Base-by-base conservation (phyloP, 2,888 invertebrate species). In the Meghimatium bilineatum region DNA sequence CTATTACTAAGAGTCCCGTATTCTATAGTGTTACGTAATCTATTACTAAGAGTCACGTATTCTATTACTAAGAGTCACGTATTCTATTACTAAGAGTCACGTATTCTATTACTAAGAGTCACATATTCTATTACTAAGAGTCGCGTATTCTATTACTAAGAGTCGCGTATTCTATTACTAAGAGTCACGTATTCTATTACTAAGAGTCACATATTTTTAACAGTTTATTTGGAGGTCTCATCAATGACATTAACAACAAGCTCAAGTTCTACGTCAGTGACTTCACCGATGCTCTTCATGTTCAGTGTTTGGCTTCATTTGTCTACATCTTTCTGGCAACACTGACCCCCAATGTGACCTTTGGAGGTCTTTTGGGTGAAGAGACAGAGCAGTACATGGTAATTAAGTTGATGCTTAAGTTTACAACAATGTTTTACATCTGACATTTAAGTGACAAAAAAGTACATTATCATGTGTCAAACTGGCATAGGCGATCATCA, bases 311-410 rank as follows among this genome's bases (percentile, higher is more conserved):
- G 1, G 93, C 93, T 26, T 91, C 93, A 10, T 90, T 92, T 66
- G 87, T 93, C 71, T 93, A 93, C 88, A 91, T 93, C 72, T 93
- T 92, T 89, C 89, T 93, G 85, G 93, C 93, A 74, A 93, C 93
- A 26, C 89, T 93, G 82, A 93, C 93, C 10, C 93, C 93, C 3
- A 93, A 93, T 84, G 92, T 93, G 66, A 93, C 93, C 5, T 93
- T 93, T 86, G 93, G 93, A 12, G 93, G 93, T 34, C 87, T 93
- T n/a, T 88, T 93, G 44, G 92, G 93, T 10, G 87, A 91, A 36
- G 91, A 91, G 20, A 93, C 93, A 0, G 90, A 92, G 74, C 90
- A 92, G 36, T 91, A 93, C 81, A 92, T 93, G 92, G 93, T 92
- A 87, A 74, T n/a, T n/a, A n/a, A 44, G 44, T 44, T 44, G n/a